These are phyloP conservation scores for Ornithorhynchus anatinus DNA, from an alignment of 2,113 vertebrate species.

Conservation along the genomic window DNA sequence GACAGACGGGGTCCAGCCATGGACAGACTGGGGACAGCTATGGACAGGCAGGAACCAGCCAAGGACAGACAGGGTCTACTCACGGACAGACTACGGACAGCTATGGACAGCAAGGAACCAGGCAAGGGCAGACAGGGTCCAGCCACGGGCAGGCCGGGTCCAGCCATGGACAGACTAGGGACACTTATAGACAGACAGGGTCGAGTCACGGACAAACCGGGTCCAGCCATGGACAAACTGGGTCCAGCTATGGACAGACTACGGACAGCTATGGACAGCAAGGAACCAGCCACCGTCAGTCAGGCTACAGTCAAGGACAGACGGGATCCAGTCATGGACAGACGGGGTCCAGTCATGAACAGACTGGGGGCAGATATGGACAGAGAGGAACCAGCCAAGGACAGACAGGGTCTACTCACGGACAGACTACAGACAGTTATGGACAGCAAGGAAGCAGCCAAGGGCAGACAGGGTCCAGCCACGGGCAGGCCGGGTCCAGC, in stretches of 20 bases:
- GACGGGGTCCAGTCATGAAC: fast-evolving
- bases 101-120: no score
- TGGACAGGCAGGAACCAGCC: not conserved
- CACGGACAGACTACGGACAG: no score
- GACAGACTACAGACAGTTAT: no score
- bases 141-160: not conserved
- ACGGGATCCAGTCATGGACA: not conserved
- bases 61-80: not conserved
- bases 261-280: no score
- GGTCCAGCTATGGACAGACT: not conserved
- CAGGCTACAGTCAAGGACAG: not conserved
- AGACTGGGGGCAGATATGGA: fast-evolving
- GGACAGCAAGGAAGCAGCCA: fast-evolving
- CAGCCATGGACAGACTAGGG: not conserved
- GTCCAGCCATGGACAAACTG: not conserved
- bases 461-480: not conserved
- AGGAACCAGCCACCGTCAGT: fast-evolving
- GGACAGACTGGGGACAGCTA: not conserved
- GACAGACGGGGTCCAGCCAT: fast-evolving
- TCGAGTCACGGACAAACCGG: not conserved
- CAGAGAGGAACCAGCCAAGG: not conserved
- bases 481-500: not conserved
- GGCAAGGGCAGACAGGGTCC: fast-evolving
- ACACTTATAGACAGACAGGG: not conserved
- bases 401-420: not conserved